phyloP scores from a whole-genome alignment of 2,888 invertebrate genomes.

The Maniola hyperantus region DNA sequence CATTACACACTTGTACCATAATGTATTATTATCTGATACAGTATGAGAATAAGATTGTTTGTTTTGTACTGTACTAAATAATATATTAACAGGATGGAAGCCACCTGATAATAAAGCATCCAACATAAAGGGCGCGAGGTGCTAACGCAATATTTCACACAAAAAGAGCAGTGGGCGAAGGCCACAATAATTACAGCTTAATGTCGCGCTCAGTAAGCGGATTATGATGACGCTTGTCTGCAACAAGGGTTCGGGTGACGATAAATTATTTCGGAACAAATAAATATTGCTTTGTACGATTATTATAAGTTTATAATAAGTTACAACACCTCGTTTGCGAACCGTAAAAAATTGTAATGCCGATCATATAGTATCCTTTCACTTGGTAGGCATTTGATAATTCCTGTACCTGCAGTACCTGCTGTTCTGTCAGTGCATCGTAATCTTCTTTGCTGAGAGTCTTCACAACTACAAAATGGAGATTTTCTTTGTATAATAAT shows the following conservation, averaged over 20 bases:
- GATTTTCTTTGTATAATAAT: too few relatives aligned
- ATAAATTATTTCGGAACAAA: conserved; percentile 32
- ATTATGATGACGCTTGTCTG: conserved; percentile 52
- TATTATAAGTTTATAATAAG: too few relatives aligned
- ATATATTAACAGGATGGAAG: neutral
- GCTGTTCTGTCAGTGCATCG: too few relatives aligned
- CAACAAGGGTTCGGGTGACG: conserved; percentile 42
- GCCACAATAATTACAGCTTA: conserved; percentile 58
- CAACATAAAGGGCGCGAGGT: conserved; percentile 14
- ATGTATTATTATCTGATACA: too few relatives aligned
- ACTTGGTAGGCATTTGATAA: too few relatives aligned
- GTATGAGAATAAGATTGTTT: neutral
- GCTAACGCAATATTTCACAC: conserved; percentile 44
- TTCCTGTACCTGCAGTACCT: too few relatives aligned
- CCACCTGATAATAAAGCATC: conserved; percentile 7
- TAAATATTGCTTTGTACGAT: neutral
- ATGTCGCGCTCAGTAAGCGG: conserved; percentile 58
- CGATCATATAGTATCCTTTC: too few relatives aligned
- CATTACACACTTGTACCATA: too few relatives aligned
- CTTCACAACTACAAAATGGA: too few relatives aligned
- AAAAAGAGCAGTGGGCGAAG: conserved; percentile 49
- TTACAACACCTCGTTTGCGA: too few relatives aligned
- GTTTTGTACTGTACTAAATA: neutral
- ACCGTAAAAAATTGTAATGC: too few relatives aligned
- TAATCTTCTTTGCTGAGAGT: too few relatives aligned